These are phyloP conservation scores for Oryzias javanicus DNA, from an alignment of 2,113 vertebrate species.

Conservation along the genomic window DNA sequence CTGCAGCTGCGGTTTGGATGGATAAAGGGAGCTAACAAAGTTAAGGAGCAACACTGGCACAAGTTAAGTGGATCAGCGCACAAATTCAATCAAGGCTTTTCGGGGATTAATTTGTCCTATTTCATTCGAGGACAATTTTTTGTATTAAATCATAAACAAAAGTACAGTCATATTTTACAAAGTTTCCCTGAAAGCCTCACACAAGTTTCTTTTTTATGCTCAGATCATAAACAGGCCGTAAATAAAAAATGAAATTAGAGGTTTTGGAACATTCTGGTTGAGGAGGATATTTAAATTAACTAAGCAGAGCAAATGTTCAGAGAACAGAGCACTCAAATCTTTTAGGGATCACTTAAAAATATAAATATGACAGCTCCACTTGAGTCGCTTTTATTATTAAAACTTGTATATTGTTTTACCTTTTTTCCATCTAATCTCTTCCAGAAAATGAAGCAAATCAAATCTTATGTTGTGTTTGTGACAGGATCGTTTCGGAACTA, in stretches of 20 bases:
- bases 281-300: slow-evolving; percentile 1
- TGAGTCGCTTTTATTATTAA: no score
- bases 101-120: slow-evolving; percentile 20
- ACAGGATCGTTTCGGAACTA: no score
- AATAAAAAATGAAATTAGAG: neutral
- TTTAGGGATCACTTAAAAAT: neutral
- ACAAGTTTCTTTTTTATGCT: neutral
- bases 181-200: neutral
- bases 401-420: no score
- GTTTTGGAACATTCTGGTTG: neutral
- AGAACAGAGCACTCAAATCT: neutral
- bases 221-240: neutral
- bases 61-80: slow-evolving; percentile 42
- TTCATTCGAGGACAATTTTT: slow-evolving; percentile 15
- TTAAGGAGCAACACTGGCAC: slow-evolving; percentile 64
- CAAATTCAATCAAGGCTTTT: slow-evolving; percentile 59
- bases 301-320: slow-evolving; percentile 6
- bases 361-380: no score
- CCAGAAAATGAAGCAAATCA: no score
- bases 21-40: slow-evolving; percentile 49
- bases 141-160: slow-evolving; percentile 12
- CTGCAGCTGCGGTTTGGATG: slow-evolving; percentile 27
- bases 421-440: no score
- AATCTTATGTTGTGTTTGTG: no score
- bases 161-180: neutral